Evolutionary conservation across 2,797 vertebrate genomes (phyloP).

Genomic region (Mus spretus): DNA sequence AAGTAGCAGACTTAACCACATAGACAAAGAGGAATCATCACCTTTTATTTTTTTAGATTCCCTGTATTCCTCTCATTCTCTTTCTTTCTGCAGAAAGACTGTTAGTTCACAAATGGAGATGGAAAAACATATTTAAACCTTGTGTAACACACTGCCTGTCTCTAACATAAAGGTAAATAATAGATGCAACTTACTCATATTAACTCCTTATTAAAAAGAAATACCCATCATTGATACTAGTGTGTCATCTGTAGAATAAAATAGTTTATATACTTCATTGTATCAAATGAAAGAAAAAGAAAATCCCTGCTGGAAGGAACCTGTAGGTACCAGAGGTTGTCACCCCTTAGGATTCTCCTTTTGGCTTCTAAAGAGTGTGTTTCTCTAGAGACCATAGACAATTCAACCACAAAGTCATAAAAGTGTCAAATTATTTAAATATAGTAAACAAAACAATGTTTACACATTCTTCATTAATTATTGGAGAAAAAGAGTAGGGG

Average conservation of each 20-base stretch:
- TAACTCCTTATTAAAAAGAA: neutral
- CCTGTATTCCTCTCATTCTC: neutral
- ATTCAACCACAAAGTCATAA: neutral
- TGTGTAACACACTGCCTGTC: neutral
- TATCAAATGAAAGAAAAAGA: neutral
- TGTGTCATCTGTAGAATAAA: constrained; percentile 4
- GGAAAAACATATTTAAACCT: neutral
- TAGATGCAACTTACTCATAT: neutral
- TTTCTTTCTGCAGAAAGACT: neutral
- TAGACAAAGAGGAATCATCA: neutral
- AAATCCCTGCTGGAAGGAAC: neutral
- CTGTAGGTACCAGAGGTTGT: neutral
- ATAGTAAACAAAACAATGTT: constrained; percentile 53
- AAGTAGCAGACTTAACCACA: rapidly evolving
- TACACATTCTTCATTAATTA: constrained; percentile 17
- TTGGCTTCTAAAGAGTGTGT: neutral
- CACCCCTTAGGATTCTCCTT: neutral
- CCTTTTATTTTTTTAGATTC: neutral
- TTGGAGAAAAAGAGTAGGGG: neutral
- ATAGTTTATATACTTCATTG: neutral
- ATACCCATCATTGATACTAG: neutral
- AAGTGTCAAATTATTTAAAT: neutral
- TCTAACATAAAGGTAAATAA: neutral
- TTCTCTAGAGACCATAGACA: neutral
- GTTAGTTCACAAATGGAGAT: neutral